Percentiles rank a stretch among this genome's conserved stretches.
phyloP scores from a whole-genome alignment of 2,797 vertebrate genomes.

The Tamandua tetradactyla region DNA sequence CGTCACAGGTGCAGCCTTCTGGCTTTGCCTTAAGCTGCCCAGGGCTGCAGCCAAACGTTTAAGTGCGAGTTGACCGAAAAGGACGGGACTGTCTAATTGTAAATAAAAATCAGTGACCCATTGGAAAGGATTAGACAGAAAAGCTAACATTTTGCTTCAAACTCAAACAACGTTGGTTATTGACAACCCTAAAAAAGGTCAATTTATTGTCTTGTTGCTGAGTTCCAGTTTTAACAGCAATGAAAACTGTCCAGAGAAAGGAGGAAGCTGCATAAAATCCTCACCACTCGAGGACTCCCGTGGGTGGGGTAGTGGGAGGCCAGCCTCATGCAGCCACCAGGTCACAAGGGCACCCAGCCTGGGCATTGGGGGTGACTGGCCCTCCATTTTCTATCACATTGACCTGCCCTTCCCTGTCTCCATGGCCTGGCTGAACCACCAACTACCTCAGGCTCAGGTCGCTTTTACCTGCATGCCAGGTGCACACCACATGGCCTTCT shows the following conservation, averaged over 20 bases:
- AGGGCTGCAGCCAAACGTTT: no score
- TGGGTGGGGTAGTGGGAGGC: accelerated
- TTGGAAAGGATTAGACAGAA: background rate
- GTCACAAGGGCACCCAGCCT: background rate
- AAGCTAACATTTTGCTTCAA: background rate
- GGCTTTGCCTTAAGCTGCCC: background rate
- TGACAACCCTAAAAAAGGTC: background rate
- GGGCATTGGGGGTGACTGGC: background rate
- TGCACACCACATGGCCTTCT: background rate
- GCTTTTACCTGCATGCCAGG: background rate
- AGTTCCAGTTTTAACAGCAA: background rate
- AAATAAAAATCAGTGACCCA: background rate
- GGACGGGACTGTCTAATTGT: background rate
- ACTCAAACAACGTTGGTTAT: background rate
- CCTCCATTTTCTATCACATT: no score
- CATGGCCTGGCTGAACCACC: accelerated
- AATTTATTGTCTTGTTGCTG: background rate
- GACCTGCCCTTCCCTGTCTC: background rate
- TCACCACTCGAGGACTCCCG: accelerated
- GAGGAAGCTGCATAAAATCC: background rate
- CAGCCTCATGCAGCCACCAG: accelerated
- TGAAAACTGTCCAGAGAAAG: background rate
- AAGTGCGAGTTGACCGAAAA: accelerated
- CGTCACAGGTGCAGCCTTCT: accelerated
- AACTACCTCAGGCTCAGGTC: background rate